Evolutionary conservation across 2,888 invertebrate species (phyloP).

Genomic region (Neria commutata): DNA sequence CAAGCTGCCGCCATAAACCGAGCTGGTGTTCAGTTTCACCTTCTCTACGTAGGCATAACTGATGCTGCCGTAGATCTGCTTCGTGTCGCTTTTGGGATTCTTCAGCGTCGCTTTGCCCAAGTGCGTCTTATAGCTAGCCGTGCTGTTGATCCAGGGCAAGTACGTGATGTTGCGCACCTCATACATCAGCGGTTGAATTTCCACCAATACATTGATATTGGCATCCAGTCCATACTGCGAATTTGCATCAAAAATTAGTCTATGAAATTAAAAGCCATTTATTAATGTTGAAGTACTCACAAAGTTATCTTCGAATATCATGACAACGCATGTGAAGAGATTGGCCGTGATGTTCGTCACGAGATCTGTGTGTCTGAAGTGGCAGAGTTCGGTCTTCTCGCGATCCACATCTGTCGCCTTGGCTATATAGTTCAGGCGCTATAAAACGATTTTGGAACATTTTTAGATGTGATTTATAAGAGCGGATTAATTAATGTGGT

Average conservation of each 20-base stretch:
- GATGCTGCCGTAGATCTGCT: constrained; percentile 52
- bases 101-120: constrained; percentile 44
- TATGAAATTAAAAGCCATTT: background rate
- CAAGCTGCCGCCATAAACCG: constrained; percentile 35
- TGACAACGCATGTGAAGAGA: constrained; percentile 49
- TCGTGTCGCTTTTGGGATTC: constrained; percentile 46
- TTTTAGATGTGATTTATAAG: background rate
- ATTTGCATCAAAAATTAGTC: background rate
- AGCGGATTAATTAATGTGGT: too few species aligned
- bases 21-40: constrained; percentile 43
- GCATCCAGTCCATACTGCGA: constrained; percentile 49
- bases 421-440: constrained; percentile 52
- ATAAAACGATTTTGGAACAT: constrained; percentile 8
- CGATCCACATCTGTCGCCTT: constrained; percentile 52
- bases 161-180: constrained; percentile 52
- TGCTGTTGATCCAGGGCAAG: constrained; percentile 51
- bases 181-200: constrained; percentile 52
- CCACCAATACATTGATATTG: constrained; percentile 53
- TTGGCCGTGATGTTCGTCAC: constrained; percentile 44
- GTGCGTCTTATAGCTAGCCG: constrained; percentile 50
- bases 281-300: constrained; percentile 40
- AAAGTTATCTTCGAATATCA: constrained; percentile 57
- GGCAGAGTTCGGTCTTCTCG: constrained; percentile 52
- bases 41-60: constrained; percentile 53
- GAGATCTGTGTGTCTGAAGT: constrained; percentile 52